Evolutionary conservation across 1,140 invertebrate species (phyloP), one percentile per base, ranked within the genome.

Genomic region (Protaetia brevitarsis): DNA sequence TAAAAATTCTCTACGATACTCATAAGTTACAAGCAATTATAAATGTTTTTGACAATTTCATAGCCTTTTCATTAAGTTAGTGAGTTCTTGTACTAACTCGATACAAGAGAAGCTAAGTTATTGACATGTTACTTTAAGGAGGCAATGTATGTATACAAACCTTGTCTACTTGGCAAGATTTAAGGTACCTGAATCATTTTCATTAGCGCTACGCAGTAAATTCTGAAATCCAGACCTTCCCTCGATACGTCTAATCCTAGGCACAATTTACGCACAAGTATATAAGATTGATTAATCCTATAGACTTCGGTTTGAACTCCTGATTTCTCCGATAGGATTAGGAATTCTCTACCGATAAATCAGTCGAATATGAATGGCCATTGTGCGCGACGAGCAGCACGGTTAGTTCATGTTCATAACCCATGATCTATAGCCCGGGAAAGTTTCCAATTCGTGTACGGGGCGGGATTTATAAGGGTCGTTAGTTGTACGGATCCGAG

Each of bases 281-380:
- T 51, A 51, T 23, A 51, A 51, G 41, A 51, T 51, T 51, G 41
- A 51, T 51, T 51, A 51, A 51, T 51, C 41, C 41, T 23, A 51
- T 51, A 51, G 41, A 51, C 19, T 19, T 51, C 41, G 16, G 41
- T 4, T 19, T 19, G 41, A 51, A 51, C 41, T 51, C 41, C 41
- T 51, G 41, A 51, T 51, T 51, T 7, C 41, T 51, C 41, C 41
- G 19, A 8, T 7, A 51, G 41, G 41, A 51, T 51, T 51, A 51
- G 19, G 41, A 51, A 51, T 51, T 51, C 41, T 23, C 41, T 7
- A n/a, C 41, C 41, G 41, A 51, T 51, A 51, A 51, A 51, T 51
- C 41, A 51, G 41, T 51, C 41, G 41, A 51, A 51, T 51, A 51
- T 51, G 41, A 51, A 51, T 51, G 41, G 41, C 41, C 41, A 51